Percentiles rank a stretch among this genome's conserved stretches.
Evolutionary conservation across 2,888 invertebrate species (phyloP).

Genomic region (Parochlus steinenii): DNA sequence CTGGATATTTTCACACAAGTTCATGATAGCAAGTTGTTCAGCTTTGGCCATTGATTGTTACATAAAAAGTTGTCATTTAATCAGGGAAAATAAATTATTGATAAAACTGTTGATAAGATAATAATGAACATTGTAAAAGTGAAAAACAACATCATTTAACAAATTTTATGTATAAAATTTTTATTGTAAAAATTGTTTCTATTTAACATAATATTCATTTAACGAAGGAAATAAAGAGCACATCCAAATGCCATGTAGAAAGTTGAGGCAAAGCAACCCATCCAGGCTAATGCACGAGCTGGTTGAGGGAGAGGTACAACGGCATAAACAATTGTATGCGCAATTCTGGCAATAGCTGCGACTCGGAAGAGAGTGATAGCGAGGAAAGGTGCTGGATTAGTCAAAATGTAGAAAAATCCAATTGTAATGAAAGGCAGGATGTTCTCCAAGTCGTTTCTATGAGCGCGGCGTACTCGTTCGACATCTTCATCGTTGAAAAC

Average conservation of each 20-base stretch:
- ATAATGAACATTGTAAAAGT: too few relatives aligned
- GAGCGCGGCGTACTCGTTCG: slow-evolving; percentile 38
- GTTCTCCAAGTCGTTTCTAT: slow-evolving; percentile 53
- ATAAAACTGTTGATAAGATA: too few relatives aligned
- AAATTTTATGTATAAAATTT: too few relatives aligned
- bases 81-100: too few relatives aligned
- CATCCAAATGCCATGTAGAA: slow-evolving; percentile 32
- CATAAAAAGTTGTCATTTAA: too few relatives aligned
- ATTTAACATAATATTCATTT: too few relatives aligned
- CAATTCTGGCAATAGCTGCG: slow-evolving; percentile 35
- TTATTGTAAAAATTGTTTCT: too few relatives aligned
- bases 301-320: slow-evolving; percentile 42
- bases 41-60: too few relatives aligned
- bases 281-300: slow-evolving; percentile 31
- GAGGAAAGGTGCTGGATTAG: slow-evolving; percentile 33
- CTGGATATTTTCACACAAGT: slow-evolving; percentile 4
- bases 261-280: slow-evolving; percentile 29
- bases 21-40: neutral
- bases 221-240: neutral
- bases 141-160: too few relatives aligned
- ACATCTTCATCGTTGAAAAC: slow-evolving; percentile 30
- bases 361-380: slow-evolving; percentile 38
- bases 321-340: slow-evolving; percentile 47
- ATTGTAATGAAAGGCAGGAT: slow-evolving; percentile 41
- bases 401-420: slow-evolving; percentile 38